Conservation (phyloP, 2,888 invertebrate species). For the Parascotia fuliginaria region DNA sequence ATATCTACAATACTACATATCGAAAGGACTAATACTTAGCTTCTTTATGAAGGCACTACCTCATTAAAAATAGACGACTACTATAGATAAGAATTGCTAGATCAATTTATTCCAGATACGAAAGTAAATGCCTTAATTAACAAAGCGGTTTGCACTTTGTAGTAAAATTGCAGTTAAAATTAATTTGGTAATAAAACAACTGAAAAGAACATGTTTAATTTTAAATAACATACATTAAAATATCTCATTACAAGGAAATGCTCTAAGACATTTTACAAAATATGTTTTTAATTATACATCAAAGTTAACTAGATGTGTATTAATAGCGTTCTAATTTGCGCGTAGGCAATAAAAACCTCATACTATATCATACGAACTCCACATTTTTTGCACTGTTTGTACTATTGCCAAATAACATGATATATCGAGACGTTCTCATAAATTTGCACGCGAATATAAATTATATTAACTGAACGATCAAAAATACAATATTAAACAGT, state of each 20-base stretch:
- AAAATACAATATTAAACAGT: conserved; percentile 11
- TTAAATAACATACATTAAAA: conserved; percentile 10
- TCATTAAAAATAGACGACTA: too few relatives aligned
- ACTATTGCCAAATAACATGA: conserved; percentile 31
- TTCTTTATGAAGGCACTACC: too few relatives aligned
- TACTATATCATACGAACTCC: conserved; percentile 24
- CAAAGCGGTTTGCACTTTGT: conserved; percentile 5
- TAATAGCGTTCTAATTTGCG: conserved; percentile 34
- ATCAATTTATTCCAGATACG: neutral
- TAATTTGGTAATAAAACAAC: conserved; percentile 32
- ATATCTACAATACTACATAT: too few relatives aligned
- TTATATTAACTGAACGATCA: conserved; percentile 7
- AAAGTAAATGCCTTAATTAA: conserved; percentile 10
- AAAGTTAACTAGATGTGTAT: conserved; percentile 36
- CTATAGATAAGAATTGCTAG: too few relatives aligned
- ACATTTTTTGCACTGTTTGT: conserved; percentile 18
- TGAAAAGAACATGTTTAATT: conserved; percentile 31
- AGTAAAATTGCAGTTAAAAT: conserved; percentile 1
- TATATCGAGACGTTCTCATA: conserved; percentile 24
- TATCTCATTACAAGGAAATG: conserved; percentile 12
- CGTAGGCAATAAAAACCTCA: conserved; percentile 6
- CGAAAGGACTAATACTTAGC: too few relatives aligned
- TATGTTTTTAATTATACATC: conserved; percentile 20
- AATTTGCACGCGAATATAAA: conserved; percentile 18
- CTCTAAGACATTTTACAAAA: conserved; percentile 15